These are phyloP conservation scores for Pterois miles DNA, from an alignment of 2,797 vertebrate species.

Conservation along the genomic window DNA sequence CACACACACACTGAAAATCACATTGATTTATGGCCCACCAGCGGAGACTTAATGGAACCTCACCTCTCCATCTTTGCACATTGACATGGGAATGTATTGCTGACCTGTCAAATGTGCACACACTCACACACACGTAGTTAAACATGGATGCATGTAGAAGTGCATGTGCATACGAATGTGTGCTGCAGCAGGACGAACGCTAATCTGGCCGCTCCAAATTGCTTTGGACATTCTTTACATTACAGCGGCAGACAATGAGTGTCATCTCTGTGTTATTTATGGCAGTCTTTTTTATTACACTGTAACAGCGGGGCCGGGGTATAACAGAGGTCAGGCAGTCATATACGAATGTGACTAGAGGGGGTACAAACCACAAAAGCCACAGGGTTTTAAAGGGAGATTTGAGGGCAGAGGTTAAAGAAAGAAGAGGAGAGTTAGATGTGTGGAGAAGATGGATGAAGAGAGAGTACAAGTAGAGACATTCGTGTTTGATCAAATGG, in stretches of 20 bases:
- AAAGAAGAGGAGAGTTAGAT: no score
- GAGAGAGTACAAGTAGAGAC: neutral
- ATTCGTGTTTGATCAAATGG: neutral
- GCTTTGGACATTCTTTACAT: conserved; percentile 58
- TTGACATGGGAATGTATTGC: conserved; percentile 70
- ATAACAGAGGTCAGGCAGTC: conserved; percentile 52
- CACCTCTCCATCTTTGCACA: conserved; percentile 66
- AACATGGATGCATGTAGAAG: neutral
- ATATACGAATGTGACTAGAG: conserved; percentile 33
- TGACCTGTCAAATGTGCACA: conserved; percentile 33
- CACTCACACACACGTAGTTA: conserved; percentile 7
- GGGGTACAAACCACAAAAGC: conserved; percentile 10
- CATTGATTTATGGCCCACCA: conserved; percentile 80
- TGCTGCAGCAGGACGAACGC: conserved; percentile 51
- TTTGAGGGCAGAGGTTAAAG: conserved; percentile 43
- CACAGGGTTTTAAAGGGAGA: conserved; percentile 38
- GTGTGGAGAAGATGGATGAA: no score
- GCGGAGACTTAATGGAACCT: conserved; percentile 77
- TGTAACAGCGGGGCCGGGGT: conserved; percentile 51
- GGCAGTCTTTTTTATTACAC: conserved; percentile 54
- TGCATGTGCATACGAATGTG: neutral
- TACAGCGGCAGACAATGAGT: conserved; percentile 58
- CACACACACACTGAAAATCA: conserved; percentile 54
- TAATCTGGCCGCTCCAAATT: conserved; percentile 59
- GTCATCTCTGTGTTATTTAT: conserved; percentile 63